These are phyloP conservation scores for Synanthedon vespiformis DNA, from an alignment of 2,888 invertebrate genomes.

Conservation along the genomic window DNA sequence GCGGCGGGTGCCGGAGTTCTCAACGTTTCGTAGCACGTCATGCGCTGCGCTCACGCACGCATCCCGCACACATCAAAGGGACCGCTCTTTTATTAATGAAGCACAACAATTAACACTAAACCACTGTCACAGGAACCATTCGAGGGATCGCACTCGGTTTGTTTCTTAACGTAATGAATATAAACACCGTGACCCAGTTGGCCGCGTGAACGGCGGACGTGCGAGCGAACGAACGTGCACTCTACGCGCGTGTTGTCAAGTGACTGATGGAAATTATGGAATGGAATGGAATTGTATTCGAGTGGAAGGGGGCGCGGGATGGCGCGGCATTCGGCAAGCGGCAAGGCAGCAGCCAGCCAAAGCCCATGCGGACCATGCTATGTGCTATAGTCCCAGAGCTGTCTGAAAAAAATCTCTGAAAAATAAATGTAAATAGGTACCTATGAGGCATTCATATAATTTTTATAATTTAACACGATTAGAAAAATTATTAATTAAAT, in stretches of 20 bases:
- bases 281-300: conserved; percentile 1
- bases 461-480: too few relatives aligned
- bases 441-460: too few relatives aligned
- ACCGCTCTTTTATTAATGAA: conserved; percentile 45
- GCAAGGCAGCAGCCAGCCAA: conserved; percentile 17
- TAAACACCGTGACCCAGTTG: conserved; percentile 60
- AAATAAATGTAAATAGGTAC: background rate
- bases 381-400: too few relatives aligned
- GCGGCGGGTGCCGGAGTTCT: conserved; percentile 68
- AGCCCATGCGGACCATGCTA: too few relatives aligned
- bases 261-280: conserved; percentile 44
- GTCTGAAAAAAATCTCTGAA: background rate
- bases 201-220: conserved; percentile 49
- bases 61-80: conserved; percentile 66
- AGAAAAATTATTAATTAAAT: too few relatives aligned
- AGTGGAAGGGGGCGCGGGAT: conserved; percentile 23
- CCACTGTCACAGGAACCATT: conserved; percentile 45
- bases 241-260: conserved; percentile 39
- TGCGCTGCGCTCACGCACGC: conserved; percentile 71
- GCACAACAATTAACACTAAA: conserved; percentile 31
- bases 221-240: conserved; percentile 32
- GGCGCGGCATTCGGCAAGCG: conserved; percentile 12
- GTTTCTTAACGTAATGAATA: conserved; percentile 29
- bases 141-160: conserved; percentile 40
- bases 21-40: conserved; percentile 72